Conservation (phyloP, 2,113 vertebrate species). For the Scolopax mira region DNA sequence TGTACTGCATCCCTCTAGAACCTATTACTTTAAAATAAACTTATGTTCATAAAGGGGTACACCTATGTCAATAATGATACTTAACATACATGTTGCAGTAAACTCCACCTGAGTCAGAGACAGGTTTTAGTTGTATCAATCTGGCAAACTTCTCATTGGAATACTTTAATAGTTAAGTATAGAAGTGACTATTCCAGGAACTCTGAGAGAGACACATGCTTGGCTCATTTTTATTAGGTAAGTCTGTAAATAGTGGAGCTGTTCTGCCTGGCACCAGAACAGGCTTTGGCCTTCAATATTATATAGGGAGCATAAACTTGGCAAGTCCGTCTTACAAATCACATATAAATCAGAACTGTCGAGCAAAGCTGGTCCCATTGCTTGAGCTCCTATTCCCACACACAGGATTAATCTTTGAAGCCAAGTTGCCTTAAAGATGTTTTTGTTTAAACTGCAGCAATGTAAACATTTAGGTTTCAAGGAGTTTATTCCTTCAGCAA, state of each 20-base stretch:
- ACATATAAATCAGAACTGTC: neutral
- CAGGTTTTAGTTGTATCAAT: neutral
- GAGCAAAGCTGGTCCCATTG: neutral
- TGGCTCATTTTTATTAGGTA: slow-evolving; percentile 22
- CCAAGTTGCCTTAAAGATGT: slow-evolving; percentile 22
- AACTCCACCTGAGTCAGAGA: neutral
- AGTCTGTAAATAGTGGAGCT: neutral
- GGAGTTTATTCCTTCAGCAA: slow-evolving; percentile 26
- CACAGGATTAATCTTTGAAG: slow-evolving; percentile 1
- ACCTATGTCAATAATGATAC: neutral
- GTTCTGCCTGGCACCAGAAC: slow-evolving; percentile 1
- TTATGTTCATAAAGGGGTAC: neutral
- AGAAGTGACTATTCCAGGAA: slow-evolving; percentile 25
- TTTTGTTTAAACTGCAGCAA: neutral
- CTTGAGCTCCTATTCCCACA: slow-evolving; percentile 8
- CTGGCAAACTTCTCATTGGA: neutral
- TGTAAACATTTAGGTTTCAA: slow-evolving; percentile 11
- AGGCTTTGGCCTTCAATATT: neutral
- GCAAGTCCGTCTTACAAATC: neutral
- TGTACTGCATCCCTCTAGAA: neutral
- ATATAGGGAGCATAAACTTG: neutral
- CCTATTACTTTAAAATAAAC: neutral
- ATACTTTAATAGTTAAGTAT: neutral
- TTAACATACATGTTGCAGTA: neutral
- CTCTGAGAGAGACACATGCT: neutral